phyloP scores from a whole-genome alignment of 2,888 invertebrate genomes.

The Hydropsyche betteni region DNA sequence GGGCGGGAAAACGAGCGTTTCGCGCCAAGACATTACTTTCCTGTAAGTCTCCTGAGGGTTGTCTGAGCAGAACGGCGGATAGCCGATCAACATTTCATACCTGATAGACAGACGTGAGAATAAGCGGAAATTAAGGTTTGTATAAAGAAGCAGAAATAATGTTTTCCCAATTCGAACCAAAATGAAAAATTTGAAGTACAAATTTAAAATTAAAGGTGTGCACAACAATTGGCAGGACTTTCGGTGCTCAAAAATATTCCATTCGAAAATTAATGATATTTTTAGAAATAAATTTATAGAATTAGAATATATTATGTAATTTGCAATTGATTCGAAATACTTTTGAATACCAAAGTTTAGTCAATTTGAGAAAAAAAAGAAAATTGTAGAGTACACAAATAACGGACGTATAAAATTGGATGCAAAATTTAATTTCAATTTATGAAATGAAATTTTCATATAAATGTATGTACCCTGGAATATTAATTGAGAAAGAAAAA shows the following conservation, averaged over 20 bases:
- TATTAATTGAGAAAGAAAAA: too few relatives aligned
- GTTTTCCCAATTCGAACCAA: neutral
- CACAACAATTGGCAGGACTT: too few relatives aligned
- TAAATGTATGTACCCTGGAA: neutral
- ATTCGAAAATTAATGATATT: too few relatives aligned
- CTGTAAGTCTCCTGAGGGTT: constrained; percentile 96
- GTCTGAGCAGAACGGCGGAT: constrained; percentile 99
- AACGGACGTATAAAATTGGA: neutral
- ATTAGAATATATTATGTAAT: too few relatives aligned
- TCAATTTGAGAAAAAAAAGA: too few relatives aligned
- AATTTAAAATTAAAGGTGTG: neutral
- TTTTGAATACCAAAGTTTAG: too few relatives aligned
- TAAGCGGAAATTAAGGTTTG: neutral
- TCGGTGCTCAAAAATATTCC: too few relatives aligned
- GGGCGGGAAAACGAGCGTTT: constrained; percentile 97
- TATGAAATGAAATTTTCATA: neutral
- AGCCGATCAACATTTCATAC: constrained; percentile 99
- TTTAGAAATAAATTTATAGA: too few relatives aligned
- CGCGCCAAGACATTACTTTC: constrained; percentile 98
- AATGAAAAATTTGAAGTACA: neutral
- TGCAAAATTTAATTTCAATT: constrained; percentile 11
- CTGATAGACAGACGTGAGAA: constrained; percentile 53
- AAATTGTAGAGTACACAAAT: too few relatives aligned
- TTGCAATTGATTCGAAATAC: too few relatives aligned
- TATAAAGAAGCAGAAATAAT: neutral